phyloP scores from a whole-genome alignment of 1,140 invertebrate genomes.

The Drosophila nannoptera region DNA sequence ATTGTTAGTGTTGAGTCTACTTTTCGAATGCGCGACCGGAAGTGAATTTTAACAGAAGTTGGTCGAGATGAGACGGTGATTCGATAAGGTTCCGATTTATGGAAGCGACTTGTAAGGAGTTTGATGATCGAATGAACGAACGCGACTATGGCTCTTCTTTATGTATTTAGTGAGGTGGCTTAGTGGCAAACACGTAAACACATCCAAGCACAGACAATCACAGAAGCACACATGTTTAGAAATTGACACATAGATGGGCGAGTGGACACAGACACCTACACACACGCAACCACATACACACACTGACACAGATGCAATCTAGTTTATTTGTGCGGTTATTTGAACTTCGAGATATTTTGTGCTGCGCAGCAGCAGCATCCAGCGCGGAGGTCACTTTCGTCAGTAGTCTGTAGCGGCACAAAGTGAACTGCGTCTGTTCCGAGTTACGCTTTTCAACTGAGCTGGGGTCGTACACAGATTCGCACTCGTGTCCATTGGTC shows the following conservation, averaged over 20 bases:
- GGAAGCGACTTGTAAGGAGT: slow-evolving; percentile 45
- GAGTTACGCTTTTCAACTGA: slow-evolving; percentile 55
- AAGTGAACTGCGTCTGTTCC: slow-evolving; percentile 58
- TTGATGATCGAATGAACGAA: slow-evolving; percentile 61
- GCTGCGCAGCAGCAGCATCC: slow-evolving; percentile 39
- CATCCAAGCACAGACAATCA: slow-evolving; percentile 22
- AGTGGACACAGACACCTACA: slow-evolving; percentile 8
- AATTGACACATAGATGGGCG: slow-evolving; percentile 5
- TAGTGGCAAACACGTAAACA: slow-evolving; percentile 36
- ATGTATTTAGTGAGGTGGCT: slow-evolving; percentile 68
- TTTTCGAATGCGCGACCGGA: slow-evolving; percentile 46
- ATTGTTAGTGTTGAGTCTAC: neutral
- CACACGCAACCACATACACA: slow-evolving; percentile 11
- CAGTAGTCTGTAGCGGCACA: slow-evolving; percentile 51
- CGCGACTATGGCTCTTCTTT: slow-evolving; percentile 66
- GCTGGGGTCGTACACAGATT: slow-evolving; percentile 37
- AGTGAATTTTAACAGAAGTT: slow-evolving; percentile 30
- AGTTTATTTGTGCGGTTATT: slow-evolving; percentile 70
- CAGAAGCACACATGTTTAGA: slow-evolving; percentile 11
- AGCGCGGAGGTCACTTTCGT: slow-evolving; percentile 24
- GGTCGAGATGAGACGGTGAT: neutral
- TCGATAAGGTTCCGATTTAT: slow-evolving; percentile 3
- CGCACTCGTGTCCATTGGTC: slow-evolving; percentile 18
- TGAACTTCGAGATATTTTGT: slow-evolving; percentile 63
- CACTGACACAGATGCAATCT: slow-evolving; percentile 58